Base-by-base conservation (phyloP, 1,140 invertebrate species). In the Pissodes strobi region DNA sequence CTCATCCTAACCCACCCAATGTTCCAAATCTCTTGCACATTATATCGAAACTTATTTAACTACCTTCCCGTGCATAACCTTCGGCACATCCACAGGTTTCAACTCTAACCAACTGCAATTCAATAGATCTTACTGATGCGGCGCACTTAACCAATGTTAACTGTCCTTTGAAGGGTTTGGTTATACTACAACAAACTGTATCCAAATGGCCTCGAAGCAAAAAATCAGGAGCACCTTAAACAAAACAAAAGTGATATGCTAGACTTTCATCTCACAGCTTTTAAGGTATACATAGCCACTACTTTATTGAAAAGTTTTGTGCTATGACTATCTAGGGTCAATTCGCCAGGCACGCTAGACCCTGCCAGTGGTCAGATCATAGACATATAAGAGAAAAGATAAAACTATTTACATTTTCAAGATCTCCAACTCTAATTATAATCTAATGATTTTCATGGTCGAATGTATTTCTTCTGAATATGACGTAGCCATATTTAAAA, bases 41-140 rank as follows among this genome's bases (percentile, higher is more conserved):
- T 1, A 17, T 23, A 49, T 22, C 12, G 34, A 8, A 12, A 22
- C 21, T 34, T n/a, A n/a, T n/a, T n/a, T n/a, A 45, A 73, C 79
- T 82, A 95, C 93, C 91, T 83, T 98, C 95, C 83, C 88, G 89
- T 2, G 94, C 91, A 81, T 92, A 96, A 39, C 94, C 95, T 80
- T 98, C 95, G 0, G 92, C 89, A 82, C 93, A 95, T 34, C 95
- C 95, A 79, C 95, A 97, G 0, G 95, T 97, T 80, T 98, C 96
- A 1, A 98, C 93, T 45, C 96, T 82, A 0, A 97, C 91, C 41
- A 99, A 81, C 77, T 99, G 96, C 58, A 99, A 78, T 79, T 99
- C 96, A 60, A 99, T 90, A 0, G 94, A 97, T 75, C 94, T 94
- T 48, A 98, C 93, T 1, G 87, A 83, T 25, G 88, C 83, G 68